Percentiles rank a stretch among this genome's conserved stretches.
Evolutionary conservation across 2,888 invertebrate species (phyloP).

Genomic region (Onthophagus sagittarius): DNA sequence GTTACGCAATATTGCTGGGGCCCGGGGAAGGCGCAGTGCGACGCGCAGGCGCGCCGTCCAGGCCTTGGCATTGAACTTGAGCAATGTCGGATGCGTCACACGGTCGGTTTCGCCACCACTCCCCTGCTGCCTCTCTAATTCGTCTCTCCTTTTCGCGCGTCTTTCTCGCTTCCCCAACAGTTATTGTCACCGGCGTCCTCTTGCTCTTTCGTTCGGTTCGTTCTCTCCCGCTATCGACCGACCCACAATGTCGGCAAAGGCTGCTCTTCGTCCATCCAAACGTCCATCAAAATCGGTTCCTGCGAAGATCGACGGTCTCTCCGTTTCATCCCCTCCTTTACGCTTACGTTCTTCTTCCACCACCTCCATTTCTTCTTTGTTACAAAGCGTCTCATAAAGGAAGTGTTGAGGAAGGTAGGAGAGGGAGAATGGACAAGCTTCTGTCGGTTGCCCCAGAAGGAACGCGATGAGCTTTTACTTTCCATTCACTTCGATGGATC

Average conservation of each 20-base stretch:
- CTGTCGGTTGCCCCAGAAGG: background rate
- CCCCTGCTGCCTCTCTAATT: constrained; percentile 3
- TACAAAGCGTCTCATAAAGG: background rate
- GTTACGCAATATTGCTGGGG: constrained; percentile 42
- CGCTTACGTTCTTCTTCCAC: background rate
- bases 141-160: constrained; percentile 10
- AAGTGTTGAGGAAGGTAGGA: background rate
- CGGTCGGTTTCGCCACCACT: constrained; percentile 13
- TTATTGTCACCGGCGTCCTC: background rate
- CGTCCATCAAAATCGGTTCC: background rate
- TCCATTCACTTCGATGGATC: background rate
- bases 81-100: constrained; percentile 50
- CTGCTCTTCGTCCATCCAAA: background rate
- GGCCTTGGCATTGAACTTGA: constrained; percentile 80
- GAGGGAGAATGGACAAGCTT: background rate
- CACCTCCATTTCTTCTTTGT: background rate
- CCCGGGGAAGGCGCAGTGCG: constrained; percentile 54
- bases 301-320: background rate
- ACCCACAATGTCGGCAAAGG: background rate
- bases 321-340: background rate
- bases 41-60: constrained; percentile 48
- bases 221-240: background rate
- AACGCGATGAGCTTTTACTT: background rate
- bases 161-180: constrained; percentile 8
- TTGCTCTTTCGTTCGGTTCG: constrained; percentile 3